These are phyloP conservation scores for Atta cephalotes DNA, from an alignment of 1,140 invertebrate species.

Conservation along the genomic window DNA sequence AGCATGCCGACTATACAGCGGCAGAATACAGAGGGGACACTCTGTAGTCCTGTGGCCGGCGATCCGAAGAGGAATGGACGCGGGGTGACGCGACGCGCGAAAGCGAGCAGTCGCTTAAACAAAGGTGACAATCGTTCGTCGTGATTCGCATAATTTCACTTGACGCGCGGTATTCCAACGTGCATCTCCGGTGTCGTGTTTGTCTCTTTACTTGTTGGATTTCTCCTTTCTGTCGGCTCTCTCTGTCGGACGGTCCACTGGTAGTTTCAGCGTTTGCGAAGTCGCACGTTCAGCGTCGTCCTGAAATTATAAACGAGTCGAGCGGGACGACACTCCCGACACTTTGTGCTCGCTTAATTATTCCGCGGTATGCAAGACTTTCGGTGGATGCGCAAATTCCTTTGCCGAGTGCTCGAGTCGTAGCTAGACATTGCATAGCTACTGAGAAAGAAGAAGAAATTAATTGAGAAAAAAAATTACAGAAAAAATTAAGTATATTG, in stretches of 20 bases:
- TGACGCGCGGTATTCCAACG: slow-evolving; percentile 51
- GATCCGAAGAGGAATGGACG: not conserved
- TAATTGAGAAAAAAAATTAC: not conserved
- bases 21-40: slow-evolving; percentile 45
- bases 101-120: slow-evolving; percentile 56
- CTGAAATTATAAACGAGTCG: slow-evolving; percentile 50
- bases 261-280: not conserved
- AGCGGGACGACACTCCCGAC: not conserved
- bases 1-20: slow-evolving; percentile 32
- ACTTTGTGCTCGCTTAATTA: slow-evolving; percentile 53
- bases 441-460: no score
- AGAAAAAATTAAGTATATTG: not conserved
- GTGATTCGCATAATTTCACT: slow-evolving; percentile 66
- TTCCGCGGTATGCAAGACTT: slow-evolving; percentile 17
- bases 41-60: slow-evolving; percentile 16
- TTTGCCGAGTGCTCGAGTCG: not conserved
- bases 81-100: slow-evolving; percentile 1
- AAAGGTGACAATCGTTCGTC: slow-evolving; percentile 67
- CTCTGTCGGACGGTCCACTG: slow-evolving; percentile 20
- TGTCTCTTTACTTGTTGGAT: slow-evolving; percentile 26
- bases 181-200: slow-evolving; percentile 14
- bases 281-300: slow-evolving; percentile 31
- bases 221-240: not conserved
- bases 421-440: no score
- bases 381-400: slow-evolving; percentile 5